phyloP scores from a whole-genome alignment of 2,113 vertebrate species.

The Hippopotamus amphibius region DNA sequence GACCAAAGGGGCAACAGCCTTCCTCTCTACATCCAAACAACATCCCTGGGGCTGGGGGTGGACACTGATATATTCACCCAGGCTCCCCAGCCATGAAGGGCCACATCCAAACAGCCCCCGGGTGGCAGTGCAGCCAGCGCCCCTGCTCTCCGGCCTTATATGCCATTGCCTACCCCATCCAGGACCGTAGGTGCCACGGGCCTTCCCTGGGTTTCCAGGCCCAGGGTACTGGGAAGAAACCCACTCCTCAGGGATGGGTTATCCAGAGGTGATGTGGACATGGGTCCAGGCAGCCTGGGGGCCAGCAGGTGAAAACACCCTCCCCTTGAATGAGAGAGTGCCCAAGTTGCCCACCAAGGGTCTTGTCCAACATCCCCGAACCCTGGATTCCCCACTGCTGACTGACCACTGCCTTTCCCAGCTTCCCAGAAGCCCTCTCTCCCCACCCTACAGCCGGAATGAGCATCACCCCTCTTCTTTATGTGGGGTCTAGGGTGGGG shows the following conservation, averaged over 20 bases:
- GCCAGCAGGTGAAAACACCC: not conserved
- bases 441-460: not conserved
- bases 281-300: not conserved
- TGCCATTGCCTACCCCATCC: not conserved
- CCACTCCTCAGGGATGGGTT: not conserved
- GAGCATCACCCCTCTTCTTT: constrained; percentile 48
- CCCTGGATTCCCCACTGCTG: not conserved
- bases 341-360: constrained; percentile 10
- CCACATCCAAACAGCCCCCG: not conserved
- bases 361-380: constrained; percentile 35
- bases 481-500: not conserved
- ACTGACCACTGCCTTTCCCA: not conserved
- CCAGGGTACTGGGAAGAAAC: not conserved
- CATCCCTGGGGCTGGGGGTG: not conserved
- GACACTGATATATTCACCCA: not conserved
- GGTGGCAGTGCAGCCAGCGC: not conserved
- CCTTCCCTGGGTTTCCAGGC: not conserved
- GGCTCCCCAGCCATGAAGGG: not conserved
- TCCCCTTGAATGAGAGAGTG: not conserved
- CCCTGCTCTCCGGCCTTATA: constrained; percentile 30
- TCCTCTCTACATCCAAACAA: not conserved
- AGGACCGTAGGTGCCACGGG: not conserved
- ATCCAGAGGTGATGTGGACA: constrained; percentile 3
- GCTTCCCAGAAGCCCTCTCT: constrained; percentile 47
- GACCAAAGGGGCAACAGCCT: not conserved